Evolutionary conservation across 1,140 invertebrate species (phyloP).

Genomic region (Meloidogyne exigua): DNA sequence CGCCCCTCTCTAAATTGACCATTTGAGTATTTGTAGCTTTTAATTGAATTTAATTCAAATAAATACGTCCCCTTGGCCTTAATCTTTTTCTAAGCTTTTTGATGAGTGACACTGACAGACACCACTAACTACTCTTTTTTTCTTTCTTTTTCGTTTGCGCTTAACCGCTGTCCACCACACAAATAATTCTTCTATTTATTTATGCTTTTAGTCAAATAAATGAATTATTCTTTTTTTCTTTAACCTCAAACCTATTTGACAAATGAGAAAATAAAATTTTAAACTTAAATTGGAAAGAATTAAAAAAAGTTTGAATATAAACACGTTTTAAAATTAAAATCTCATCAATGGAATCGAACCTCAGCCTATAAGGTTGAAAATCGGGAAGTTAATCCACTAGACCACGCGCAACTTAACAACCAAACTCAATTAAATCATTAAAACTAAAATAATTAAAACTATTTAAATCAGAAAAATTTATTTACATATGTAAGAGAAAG

Average conservation of each 20-base stretch:
- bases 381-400: too few species aligned
- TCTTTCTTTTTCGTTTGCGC: neutral
- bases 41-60: too few species aligned
- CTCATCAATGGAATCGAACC: too few species aligned
- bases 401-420: too few species aligned
- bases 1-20: too few species aligned
- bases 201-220: neutral
- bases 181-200: neutral
- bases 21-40: too few species aligned
- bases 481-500: neutral
- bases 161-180: constrained; percentile 1
- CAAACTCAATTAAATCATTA: too few species aligned
- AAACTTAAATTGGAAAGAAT: neutral
- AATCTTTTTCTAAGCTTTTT: neutral
- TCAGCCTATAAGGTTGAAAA: too few species aligned
- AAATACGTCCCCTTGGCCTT: neutral
- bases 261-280: neutral
- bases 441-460: too few species aligned
- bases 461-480: too few species aligned
- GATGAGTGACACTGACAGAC: neutral
- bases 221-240: neutral
- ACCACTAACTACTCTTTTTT: neutral
- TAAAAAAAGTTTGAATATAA: neutral
- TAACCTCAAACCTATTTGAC: neutral
- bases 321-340: too few species aligned